Conservation (phyloP, 2,797 vertebrate species). For the Notolabrus celidotus region DNA sequence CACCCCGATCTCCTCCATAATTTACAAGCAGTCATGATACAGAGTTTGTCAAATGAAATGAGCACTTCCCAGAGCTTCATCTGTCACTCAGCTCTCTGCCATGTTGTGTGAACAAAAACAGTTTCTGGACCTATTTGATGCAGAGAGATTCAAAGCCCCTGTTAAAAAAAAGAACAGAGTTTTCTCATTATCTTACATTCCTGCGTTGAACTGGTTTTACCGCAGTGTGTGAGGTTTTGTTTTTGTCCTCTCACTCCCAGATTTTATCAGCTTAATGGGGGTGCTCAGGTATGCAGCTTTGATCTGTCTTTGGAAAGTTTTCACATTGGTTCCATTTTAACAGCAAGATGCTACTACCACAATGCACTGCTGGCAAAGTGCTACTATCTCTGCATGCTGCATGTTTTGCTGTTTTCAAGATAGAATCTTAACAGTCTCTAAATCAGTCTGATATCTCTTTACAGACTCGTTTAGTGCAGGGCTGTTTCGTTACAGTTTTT, state of each 20-base stretch:
- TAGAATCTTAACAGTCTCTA: neutral
- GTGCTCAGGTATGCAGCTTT: slow-evolving; percentile 78
- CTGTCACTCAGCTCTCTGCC: neutral
- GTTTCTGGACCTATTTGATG: slow-evolving; percentile 28
- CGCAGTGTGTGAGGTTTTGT: slow-evolving; percentile 65
- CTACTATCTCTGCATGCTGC: neutral
- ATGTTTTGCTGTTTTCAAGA: slow-evolving; percentile 9
- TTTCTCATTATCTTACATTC: slow-evolving; percentile 60
- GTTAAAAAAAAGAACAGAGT: slow-evolving; percentile 44
- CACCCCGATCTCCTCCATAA: neutral
- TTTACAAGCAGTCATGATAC: slow-evolving; percentile 9
- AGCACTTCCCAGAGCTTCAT: neutral
- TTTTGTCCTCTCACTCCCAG: slow-evolving; percentile 53
- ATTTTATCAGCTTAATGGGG: slow-evolving; percentile 77
- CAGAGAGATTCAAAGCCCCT: slow-evolving; percentile 13
- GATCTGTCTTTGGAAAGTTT: slow-evolving; percentile 76
- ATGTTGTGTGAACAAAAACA: slow-evolving; percentile 14
- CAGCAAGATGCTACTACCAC: slow-evolving; percentile 69
- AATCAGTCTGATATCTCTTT: neutral
- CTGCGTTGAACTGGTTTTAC: slow-evolving; percentile 52
- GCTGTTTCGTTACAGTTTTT: neutral
- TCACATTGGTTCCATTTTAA: slow-evolving; percentile 76
- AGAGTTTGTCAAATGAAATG: slow-evolving; percentile 2
- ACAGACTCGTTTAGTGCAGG: neutral
- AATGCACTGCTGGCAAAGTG: slow-evolving; percentile 49